Evolutionary conservation across 2,797 vertebrate genomes (phyloP).

Genomic region (Carapus acus): DNA sequence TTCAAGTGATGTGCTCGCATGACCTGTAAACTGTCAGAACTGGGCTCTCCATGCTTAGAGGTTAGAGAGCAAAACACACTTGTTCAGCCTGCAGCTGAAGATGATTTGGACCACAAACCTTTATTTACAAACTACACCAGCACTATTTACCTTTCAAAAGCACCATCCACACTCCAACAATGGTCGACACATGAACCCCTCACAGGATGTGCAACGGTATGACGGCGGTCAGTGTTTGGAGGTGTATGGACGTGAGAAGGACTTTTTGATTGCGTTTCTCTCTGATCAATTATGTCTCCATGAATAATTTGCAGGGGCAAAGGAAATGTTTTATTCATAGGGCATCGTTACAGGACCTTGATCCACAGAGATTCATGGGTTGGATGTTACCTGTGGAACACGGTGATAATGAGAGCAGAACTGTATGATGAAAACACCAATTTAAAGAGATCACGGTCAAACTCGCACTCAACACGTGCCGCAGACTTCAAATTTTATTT

Average conservation of each 20-base stretch:
- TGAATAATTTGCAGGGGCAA: conserved; percentile 47
- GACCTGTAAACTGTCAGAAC: too few species aligned
- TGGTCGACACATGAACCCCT: conserved; percentile 20
- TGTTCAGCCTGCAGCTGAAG: too few species aligned
- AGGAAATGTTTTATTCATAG: conserved; percentile 51
- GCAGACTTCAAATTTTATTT: too few species aligned
- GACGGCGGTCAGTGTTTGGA: conserved; percentile 34
- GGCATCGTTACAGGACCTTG: conserved; percentile 39
- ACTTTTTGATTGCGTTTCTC: conserved; percentile 46
- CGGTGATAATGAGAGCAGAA: conserved; percentile 28
- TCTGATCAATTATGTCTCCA: conserved; percentile 43
- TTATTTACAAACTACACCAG: background rate
- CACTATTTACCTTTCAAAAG: conserved; percentile 13
- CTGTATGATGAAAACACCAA: conserved; percentile 21
- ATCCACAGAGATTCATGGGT: conserved; percentile 16
- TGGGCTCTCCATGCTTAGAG: too few species aligned
- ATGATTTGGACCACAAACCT: too few species aligned
- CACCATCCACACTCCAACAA: conserved; percentile 16
- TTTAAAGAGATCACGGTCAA: too few species aligned
- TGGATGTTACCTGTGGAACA: conserved; percentile 18
- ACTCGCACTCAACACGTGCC: too few species aligned
- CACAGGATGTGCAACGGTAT: conserved; percentile 19
- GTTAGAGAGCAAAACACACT: too few species aligned
- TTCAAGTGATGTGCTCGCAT: too few species aligned
- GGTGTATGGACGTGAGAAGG: conserved; percentile 26